Conservation (phyloP, 2,888 invertebrate genomes). For the Cactoblastis cactorum region DNA sequence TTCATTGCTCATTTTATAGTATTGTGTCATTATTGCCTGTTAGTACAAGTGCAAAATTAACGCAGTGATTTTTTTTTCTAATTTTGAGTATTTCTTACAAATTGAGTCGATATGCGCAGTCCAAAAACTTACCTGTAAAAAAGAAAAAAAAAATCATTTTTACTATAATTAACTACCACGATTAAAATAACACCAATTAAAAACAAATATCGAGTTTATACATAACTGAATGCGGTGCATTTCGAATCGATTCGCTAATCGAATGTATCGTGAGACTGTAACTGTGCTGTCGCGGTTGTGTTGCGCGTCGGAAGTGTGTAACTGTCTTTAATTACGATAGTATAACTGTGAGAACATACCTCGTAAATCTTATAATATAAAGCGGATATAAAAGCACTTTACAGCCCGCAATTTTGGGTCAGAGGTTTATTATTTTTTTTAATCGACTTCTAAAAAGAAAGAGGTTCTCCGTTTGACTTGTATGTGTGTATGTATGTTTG, state of each 20-base stretch:
- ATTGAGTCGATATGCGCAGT: neutral
- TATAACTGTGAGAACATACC: slow-evolving; percentile 4
- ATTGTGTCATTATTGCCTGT: too few species aligned
- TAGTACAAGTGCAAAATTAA: too few species aligned
- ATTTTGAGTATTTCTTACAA: neutral
- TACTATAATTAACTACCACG: too few species aligned
- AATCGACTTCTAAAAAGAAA: too few species aligned
- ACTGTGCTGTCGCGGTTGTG: slow-evolving; percentile 2
- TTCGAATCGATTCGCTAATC: slow-evolving; percentile 1
- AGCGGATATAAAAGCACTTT: slow-evolving; percentile 9
- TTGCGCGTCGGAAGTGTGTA: slow-evolving; percentile 7
- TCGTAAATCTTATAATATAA: slow-evolving; percentile 1
- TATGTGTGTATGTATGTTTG: too few species aligned
- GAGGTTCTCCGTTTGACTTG: too few species aligned
- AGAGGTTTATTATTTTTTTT: neutral
- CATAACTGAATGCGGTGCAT: neutral
- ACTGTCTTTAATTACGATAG: slow-evolving; percentile 10
- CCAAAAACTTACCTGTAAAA: slow-evolving; percentile 28
- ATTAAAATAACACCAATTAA: too few species aligned
- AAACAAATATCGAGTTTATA: neutral
- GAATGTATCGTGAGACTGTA: slow-evolving; percentile 10
- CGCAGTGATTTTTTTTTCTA: too few species aligned
- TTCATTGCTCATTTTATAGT: too few species aligned
- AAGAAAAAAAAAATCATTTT: slow-evolving; percentile 13
- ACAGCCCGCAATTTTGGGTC: neutral